phyloP scores from a whole-genome alignment of 2,797 vertebrate species.

The Chanos chanos region DNA sequence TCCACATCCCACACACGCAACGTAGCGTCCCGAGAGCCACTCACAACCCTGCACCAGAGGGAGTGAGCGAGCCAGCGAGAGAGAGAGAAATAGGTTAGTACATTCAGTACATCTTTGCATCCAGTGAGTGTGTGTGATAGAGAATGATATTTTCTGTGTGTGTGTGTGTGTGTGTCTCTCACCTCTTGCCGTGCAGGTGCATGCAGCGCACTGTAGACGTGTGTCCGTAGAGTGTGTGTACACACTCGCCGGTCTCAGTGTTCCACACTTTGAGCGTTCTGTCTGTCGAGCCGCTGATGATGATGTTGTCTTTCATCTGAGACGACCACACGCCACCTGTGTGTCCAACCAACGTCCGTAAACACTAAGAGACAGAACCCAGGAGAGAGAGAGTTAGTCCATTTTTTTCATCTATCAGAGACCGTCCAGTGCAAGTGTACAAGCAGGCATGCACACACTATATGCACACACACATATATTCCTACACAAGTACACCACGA shows the following conservation, averaged over 20 bases:
- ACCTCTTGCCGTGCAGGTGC: constrained; percentile 92
- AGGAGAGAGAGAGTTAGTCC: not conserved
- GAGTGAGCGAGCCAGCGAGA: not conserved
- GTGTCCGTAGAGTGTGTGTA: constrained; percentile 88
- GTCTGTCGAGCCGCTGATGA: constrained; percentile 93
- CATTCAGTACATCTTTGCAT: too few species aligned
- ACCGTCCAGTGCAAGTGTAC: too few species aligned
- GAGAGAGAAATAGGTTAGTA: too few species aligned
- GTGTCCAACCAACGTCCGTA: constrained; percentile 86
- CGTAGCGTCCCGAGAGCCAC: constrained; percentile 88
- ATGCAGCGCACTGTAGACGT: constrained; percentile 93
- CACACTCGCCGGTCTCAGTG: constrained; percentile 85
- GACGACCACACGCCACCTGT: constrained; percentile 93
- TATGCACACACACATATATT: too few species aligned
- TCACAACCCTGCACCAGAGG: constrained; percentile 79
- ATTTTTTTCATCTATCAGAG: too few species aligned
- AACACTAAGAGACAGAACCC: constrained; percentile 68
- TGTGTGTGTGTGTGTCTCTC: not conserved
- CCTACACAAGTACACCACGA: too few species aligned
- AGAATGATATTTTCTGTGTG: not conserved
- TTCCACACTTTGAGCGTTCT: constrained; percentile 91
- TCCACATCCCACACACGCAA: constrained; percentile 89
- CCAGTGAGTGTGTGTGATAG: not conserved
- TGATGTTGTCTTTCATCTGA: constrained; percentile 87
- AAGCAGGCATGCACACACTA: too few species aligned